phyloP scores from a whole-genome alignment of 1,140 invertebrate genomes.

The Ephestia elutella region DNA sequence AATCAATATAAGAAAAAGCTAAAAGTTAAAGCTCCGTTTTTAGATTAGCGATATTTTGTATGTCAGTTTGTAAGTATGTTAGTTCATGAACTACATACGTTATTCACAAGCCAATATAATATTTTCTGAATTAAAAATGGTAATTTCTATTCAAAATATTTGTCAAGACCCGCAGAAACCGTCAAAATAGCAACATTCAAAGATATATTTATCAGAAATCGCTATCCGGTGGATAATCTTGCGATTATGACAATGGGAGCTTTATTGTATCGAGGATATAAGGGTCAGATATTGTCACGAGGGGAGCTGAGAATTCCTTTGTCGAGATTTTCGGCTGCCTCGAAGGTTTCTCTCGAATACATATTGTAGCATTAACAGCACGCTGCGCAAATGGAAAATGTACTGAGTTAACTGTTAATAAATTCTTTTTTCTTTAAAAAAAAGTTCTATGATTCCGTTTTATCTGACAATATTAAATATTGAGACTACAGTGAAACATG shows the following conservation, averaged over 20 bases:
- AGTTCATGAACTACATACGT: too few relatives aligned
- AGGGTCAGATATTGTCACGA: conserved; percentile 20
- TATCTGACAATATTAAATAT: too few relatives aligned
- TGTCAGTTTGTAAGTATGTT: too few relatives aligned
- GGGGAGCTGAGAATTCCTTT: conserved; percentile 12
- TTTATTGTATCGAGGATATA: conserved; percentile 24
- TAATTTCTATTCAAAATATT: too few relatives aligned
- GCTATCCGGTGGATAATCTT: conserved; percentile 19
- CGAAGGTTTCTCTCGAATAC: conserved; percentile 15
- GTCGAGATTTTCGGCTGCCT: conserved; percentile 14
- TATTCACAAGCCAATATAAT: too few relatives aligned
- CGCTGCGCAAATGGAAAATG: conserved; percentile 10
- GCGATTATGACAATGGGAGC: conserved; percentile 26
- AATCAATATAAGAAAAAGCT: too few relatives aligned
- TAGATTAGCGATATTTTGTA: too few relatives aligned
- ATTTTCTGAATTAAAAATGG: too few relatives aligned
- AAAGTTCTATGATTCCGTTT: too few relatives aligned
- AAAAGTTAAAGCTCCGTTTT: too few relatives aligned
- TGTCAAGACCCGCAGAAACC: not conserved
- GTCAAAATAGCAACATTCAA: not conserved
- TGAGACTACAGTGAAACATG: too few relatives aligned
- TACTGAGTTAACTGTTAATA: not conserved
- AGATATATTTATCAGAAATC: conserved; percentile 19
- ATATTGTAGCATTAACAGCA: conserved; percentile 20
- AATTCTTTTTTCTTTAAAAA: not conserved